Base-by-base conservation (phyloP, 2,797 vertebrate genomes). In the Phoxinus dragarum region DNA sequence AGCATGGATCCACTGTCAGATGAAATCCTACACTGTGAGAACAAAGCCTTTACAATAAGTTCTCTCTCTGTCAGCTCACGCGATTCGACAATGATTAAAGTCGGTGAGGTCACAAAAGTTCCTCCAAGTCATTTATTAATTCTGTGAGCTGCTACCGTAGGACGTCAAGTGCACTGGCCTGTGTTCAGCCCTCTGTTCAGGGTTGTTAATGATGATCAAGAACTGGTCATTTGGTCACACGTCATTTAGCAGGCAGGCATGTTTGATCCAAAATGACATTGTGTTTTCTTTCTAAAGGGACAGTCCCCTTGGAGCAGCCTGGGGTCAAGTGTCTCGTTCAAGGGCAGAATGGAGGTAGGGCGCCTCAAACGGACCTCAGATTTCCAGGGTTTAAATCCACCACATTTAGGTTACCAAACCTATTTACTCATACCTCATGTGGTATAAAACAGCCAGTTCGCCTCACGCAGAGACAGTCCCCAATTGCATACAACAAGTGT, bases 111-210 rank as follows among this genome's bases (percentile, higher is more conserved):
- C 67, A 71, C 14, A 68, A 36, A 42, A 47, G 52, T 77, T 85
- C 67, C 44, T 34, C 0, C 54, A 76, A 81, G 82, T 84, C 71
- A 72, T 85, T 85, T 79, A 88, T 73, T 88, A 73, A 85, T 85
- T 74, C 61, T 80, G 71, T 68, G 14, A 61, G 69, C 81, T 59
- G 54, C 72, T 52, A 8, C 69, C 1, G 71, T n/a, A 21, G 1
- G 2, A 19, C 34, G 38, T 23, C 3, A 42, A 59, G 64, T 23
- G 61, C 76, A 68, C 17, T 47, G 54, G 40, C 54, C 17, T 80
- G 31, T 79, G 73, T 66, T 38, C 75, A 31, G 44, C 16, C 56
- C 16, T 71, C 6, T 71, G 72, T 59, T 69, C 38, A 71, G 38
- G 74, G 64, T 34, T 59, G 75, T 54, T 61, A 68, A 84, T 78